These are phyloP conservation scores for Seira ritae DNA, from an alignment of 2,888 invertebrate species.

Conservation along the genomic window DNA sequence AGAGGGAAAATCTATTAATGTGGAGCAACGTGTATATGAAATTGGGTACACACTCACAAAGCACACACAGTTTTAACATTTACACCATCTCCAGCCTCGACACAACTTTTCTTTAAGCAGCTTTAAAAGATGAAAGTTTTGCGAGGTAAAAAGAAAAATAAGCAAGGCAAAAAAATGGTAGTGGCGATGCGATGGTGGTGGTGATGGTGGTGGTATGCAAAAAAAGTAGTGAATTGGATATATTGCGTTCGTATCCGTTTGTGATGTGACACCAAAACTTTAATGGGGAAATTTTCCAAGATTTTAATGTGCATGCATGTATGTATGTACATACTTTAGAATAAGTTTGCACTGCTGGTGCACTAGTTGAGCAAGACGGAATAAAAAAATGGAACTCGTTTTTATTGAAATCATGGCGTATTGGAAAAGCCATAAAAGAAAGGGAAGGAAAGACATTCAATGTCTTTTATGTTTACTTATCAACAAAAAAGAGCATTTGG, in stretches of 20 bases:
- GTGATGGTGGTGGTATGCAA: neutral
- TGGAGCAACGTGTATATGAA: slow-evolving; percentile 7
- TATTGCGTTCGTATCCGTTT: too few relatives aligned
- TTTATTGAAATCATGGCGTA: neutral
- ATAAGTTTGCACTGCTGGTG: neutral
- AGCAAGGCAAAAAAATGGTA: neutral
- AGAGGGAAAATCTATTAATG: neutral
- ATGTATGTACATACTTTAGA: neutral
- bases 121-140: slow-evolving; percentile 5
- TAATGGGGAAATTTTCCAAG: neutral
- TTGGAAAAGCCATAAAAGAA: neutral
- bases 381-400: neutral
- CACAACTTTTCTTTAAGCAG: neutral
- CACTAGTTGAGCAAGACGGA: neutral
- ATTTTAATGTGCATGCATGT: neutral
- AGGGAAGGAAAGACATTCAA: neutral
- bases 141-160: neutral
- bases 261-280: neutral
- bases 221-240: neutral
- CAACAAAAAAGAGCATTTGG: neutral
- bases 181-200: neutral
- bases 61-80: neutral
- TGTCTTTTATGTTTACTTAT: neutral
- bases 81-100: neutral
- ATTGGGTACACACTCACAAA: neutral